phyloP scores from a whole-genome alignment of 2,113 vertebrate species.

The Cichladusa arquata region DNA sequence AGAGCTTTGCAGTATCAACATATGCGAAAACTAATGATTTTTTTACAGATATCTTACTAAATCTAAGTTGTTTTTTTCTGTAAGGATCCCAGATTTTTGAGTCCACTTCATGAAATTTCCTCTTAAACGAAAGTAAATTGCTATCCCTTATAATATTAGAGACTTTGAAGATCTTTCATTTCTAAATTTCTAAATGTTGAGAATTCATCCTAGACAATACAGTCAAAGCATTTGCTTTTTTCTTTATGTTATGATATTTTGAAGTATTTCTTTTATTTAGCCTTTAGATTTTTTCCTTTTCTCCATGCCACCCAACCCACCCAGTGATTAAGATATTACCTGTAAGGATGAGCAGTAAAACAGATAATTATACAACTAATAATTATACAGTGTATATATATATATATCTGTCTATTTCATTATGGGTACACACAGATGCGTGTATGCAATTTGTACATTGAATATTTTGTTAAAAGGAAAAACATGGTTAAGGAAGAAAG shows the following conservation, averaged over 20 bases:
- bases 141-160: not conserved
- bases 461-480: not conserved
- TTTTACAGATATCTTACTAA: not conserved
- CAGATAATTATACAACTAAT: not conserved
- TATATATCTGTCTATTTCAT: not conserved
- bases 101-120: not conserved
- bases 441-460: not conserved
- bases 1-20: not conserved
- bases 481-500: not conserved
- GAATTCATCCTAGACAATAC: not conserved
- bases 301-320: not conserved
- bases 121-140: not conserved
- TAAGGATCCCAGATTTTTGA: not conserved
- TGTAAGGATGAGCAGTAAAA: not conserved
- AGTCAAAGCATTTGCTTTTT: not conserved
- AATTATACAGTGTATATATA: not conserved
- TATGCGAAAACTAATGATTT: not conserved
- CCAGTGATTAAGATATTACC: not conserved
- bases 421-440: not conserved
- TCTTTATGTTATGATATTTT: not conserved
- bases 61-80: not conserved
- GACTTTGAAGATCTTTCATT: not conserved
- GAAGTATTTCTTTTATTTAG: not conserved
- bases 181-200: not conserved
- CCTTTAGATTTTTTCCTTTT: not conserved